Conservation (phyloP, 2,113 vertebrate species). For the Stictonetta naevosa region DNA sequence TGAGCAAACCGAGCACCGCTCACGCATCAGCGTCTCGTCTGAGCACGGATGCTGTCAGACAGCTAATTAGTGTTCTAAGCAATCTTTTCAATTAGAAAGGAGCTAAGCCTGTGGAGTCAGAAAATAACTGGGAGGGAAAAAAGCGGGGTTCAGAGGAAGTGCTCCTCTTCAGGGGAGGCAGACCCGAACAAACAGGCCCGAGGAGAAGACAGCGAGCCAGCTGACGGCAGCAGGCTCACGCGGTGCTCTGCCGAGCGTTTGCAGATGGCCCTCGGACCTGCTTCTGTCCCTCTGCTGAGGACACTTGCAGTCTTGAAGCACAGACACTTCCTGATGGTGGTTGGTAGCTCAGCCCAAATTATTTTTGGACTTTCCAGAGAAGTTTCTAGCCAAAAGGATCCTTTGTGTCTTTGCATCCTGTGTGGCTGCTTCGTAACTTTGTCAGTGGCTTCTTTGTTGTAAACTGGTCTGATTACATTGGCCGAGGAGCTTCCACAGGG, state of each 20-base stretch:
- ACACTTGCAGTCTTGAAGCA: not conserved
- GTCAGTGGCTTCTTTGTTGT: not conserved
- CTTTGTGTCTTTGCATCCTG: constrained; percentile 4
- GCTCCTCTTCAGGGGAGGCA: not conserved
- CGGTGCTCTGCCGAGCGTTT: not conserved
- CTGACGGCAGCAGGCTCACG: not conserved
- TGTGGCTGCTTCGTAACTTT: not conserved
- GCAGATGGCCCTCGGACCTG: not conserved
- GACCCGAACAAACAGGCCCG: not conserved
- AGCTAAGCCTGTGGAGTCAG: not conserved
- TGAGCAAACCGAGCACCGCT: fast-evolving
- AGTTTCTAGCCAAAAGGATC: not conserved
- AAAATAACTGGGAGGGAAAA: not conserved
- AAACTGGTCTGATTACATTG: not conserved
- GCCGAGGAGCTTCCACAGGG: not conserved
- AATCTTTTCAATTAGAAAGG: not conserved
- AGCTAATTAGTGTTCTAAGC: not conserved
- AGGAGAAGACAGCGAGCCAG: not conserved
- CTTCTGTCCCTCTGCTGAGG: not conserved
- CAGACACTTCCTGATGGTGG: not conserved
- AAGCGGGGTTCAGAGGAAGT: not conserved
- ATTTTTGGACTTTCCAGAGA: constrained; percentile 15
- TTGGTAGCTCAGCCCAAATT: not conserved
- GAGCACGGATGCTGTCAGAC: not conserved
- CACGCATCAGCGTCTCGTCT: fast-evolving